Evolutionary conservation across 2,888 invertebrate genomes (phyloP), one percentile per base, ranked within the genome.

Genomic region (Phymatocera aterrima): DNA sequence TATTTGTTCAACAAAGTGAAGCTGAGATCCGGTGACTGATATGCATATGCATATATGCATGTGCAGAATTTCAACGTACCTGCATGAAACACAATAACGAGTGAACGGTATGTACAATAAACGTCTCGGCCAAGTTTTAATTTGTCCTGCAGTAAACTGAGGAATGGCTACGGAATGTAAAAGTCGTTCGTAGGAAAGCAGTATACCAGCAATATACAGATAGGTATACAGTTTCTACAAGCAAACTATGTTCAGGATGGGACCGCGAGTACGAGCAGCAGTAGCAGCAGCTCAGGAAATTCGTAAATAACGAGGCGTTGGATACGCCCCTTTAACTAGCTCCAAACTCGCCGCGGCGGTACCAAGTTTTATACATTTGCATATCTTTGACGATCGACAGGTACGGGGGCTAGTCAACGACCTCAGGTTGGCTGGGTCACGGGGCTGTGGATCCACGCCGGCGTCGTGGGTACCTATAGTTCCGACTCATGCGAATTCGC

Each of bases 331-430:
- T 77, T 77, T 77, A 77, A 64, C 77, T 64, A 64, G 61, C 77
- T 77, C 61, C 77, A 51, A 65, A 51, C 77, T 64, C 77, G 48
- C 28, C 48, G 65, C 18, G n/a, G n/a, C 48, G 46, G 28, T 46
- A 64, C 40, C 34, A 77, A 65, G 64, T 77, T 64, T 64, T 61
- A 75, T 57, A 60, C 18, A 78, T 78, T 78, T 78, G 78, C 78
- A 78, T 78, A 78, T 78, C 78, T 74, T 80, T 74, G 51, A 78
- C 65, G 77, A 74, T 51, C 65, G 81, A 77, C 70, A 72, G 77
- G 61, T 57, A 57, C 18, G 40, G 65, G 72, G 72, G 28, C 51
- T 51, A 34, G 72, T 28, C 10, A 34, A 48, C 43, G 46, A 68
- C n/a, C 43, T 51, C 28, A 3, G 34, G 8, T 28, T 31, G 31